Conservation (phyloP, 1,140 invertebrate species). For the Uloborus diversus region DNA sequence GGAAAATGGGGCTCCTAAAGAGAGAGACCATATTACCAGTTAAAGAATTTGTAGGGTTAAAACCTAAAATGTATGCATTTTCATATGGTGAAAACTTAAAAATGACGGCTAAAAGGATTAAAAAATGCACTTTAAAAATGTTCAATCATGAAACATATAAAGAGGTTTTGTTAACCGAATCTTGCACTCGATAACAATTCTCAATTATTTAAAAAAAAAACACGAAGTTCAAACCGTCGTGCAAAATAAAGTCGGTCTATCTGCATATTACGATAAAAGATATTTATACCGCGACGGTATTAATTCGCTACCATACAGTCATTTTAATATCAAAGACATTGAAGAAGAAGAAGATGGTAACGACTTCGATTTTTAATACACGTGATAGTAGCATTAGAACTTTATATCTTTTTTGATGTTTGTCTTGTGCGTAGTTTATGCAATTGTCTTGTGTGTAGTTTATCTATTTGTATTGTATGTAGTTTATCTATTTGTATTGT, state of each 20-base stretch:
- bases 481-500: no score
- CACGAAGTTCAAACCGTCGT: neutral
- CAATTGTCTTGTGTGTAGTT: no score
- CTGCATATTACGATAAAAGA: conserved; percentile 7
- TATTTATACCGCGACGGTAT: no score
- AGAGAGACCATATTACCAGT: neutral
- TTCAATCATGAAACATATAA: neutral
- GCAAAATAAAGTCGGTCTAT: neutral
- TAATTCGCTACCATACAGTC: no score
- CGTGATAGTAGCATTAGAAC: no score
- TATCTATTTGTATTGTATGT: no score
- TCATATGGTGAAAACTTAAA: neutral
- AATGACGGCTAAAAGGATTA: conserved; percentile 18
- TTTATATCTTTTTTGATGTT: no score
- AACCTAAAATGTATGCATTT: conserved; percentile 22
- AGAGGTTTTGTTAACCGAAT: neutral
- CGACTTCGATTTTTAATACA: no score
- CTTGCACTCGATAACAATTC: neutral
- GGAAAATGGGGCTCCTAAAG: conserved; percentile 10
- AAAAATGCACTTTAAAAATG: neutral
- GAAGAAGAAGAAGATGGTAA: no score
- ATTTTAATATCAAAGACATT: no score
- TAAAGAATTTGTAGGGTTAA: conserved; percentile 7
- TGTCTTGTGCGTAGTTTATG: no score
- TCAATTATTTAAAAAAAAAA: neutral